Evolutionary conservation across 2,113 vertebrate genomes (phyloP), one percentile per base, ranked within the genome.

Genomic region (Dendropsophus ebraccatus): DNA sequence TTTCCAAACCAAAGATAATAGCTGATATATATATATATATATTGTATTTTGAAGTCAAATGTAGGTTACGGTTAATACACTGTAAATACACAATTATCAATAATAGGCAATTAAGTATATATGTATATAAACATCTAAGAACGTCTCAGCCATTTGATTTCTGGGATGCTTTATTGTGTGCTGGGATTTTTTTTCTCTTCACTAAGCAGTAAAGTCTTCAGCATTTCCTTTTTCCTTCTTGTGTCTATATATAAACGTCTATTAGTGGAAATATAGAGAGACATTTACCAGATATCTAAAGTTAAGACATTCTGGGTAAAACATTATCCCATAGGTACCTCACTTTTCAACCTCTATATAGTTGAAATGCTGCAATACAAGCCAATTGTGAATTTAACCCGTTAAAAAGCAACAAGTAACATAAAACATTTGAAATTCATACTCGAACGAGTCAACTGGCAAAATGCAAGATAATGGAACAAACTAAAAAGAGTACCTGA

Each of bases 201-300:
- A 49, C 11, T 28, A 28, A 50, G n/a, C 28, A 50, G 14, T 52
- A 16, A 30, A 19, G 47, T 14, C 17, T 35, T 76, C 74, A 52
- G 25, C 45, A 76, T 50, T 76, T 76, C n/a, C 74, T 50, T 50
- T 47, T 76, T 52, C 74, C 47, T 76, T 13, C 47, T 52, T 50
- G 47, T 52, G 47, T 76, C 74, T 50, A 76, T 50, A 76, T 30
- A 19, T 76, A 76, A 76, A 76, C 16, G 47, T 30, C 45, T 76
- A 50, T 50, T 49, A 76, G 74, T 28, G 47, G 25, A 28, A 76
- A 25, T 76, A 50, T 76, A 52, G n/a, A 76, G 28, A 50, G n/a
- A 76, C 47, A 76, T 76, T 76, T 76, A 52, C 45, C n/a, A 76
- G 74, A 76, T 52, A 50, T 76, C 74, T 49, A 76, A 76, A 76